phyloP scores from a whole-genome alignment of 2,888 invertebrate genomes.

The Dendrolimus pini region DNA sequence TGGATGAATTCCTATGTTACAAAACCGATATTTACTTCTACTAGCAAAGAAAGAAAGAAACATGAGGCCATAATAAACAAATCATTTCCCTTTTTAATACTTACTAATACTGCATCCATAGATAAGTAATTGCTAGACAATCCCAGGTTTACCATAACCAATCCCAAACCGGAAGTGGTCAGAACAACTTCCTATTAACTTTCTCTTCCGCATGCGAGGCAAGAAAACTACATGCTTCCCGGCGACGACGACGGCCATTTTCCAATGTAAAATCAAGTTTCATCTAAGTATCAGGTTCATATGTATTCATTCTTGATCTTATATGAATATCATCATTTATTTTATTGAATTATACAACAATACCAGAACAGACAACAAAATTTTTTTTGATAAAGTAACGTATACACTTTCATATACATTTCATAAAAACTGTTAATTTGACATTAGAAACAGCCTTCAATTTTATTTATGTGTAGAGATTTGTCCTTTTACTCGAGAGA shows the following conservation, averaged over 20 bases:
- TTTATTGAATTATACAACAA: too few relatives aligned
- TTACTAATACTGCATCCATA: not conserved
- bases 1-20: too few relatives aligned
- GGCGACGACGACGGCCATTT: constrained; percentile 16
- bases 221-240: constrained; percentile 32
- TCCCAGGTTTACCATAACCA: not conserved
- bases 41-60: too few relatives aligned
- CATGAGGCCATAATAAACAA: too few relatives aligned
- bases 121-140: not conserved
- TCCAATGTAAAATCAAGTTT: constrained; percentile 10
- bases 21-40: too few relatives aligned
- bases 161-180: constrained; percentile 1
- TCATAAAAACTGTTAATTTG: too few relatives aligned
- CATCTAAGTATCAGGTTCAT: not conserved
- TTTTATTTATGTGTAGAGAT: not conserved
- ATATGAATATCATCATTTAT: not conserved
- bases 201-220: constrained; percentile 36
- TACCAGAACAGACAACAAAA: not conserved
- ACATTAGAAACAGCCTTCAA: too few relatives aligned
- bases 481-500: not conserved
- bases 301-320: constrained; percentile 4
- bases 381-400: too few relatives aligned
- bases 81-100: not conserved
- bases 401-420: too few relatives aligned
- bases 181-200: constrained; percentile 16